These are phyloP conservation scores for Muscicapa comitata DNA, from an alignment of 2,797 vertebrate genomes.

Conservation along the genomic window DNA sequence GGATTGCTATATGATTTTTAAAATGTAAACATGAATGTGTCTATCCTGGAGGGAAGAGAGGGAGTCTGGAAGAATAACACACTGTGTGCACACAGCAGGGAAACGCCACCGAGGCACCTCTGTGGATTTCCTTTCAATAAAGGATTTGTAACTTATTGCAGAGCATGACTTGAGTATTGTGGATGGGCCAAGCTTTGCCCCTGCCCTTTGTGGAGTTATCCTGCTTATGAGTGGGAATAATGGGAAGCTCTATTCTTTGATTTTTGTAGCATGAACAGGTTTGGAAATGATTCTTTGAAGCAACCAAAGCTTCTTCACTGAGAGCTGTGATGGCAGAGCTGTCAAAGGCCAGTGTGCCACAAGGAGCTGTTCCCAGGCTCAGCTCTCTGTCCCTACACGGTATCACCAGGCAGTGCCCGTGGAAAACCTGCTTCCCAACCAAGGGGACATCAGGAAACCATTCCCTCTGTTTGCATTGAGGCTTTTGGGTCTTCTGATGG, in stretches of 20 bases:
- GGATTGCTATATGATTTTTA: neutral
- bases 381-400: rapidly evolving
- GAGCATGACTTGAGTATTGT: neutral
- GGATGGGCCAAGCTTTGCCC: neutral
- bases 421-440: neutral
- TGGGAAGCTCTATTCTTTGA: neutral
- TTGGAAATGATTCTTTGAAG: neutral
- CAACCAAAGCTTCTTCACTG: neutral
- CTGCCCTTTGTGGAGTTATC: neutral
- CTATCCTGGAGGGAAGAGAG: neutral
- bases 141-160: neutral
- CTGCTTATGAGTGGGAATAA: neutral
- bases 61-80: neutral
- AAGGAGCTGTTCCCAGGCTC: neutral
- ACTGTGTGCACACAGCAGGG: neutral
- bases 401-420: neutral
- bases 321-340: neutral
- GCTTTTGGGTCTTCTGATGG: neutral
- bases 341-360: neutral
- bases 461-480: neutral
- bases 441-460: neutral
- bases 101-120: neutral
- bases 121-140: neutral
- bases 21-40: neutral
- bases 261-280: neutral